phyloP scores from a whole-genome alignment of 92 coral and sea anemone species.

The Umimayanthus chanpuru region DNA sequence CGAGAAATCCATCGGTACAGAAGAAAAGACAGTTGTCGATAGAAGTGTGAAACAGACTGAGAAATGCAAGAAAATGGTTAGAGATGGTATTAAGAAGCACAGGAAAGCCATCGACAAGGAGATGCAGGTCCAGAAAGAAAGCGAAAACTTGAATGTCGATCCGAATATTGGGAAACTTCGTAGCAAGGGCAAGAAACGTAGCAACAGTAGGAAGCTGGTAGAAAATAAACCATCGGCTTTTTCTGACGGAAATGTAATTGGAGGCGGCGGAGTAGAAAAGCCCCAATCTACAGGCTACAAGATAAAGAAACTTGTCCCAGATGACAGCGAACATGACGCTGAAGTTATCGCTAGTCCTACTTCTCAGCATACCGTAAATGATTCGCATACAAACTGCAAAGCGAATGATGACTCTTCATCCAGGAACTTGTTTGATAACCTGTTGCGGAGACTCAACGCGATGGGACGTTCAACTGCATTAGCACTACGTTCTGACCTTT shows the following conservation, averaged over 20 bases:
- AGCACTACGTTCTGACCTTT: not conserved
- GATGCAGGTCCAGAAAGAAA: not conserved
- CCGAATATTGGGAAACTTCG: not conserved
- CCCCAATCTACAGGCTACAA: not conserved
- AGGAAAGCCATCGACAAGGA: not conserved
- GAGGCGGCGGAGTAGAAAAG: not conserved
- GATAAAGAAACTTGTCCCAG: not conserved
- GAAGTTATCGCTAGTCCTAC: not conserved
- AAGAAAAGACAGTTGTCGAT: not conserved
- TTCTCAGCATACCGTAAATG: not conserved
- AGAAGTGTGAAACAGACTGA: not conserved
- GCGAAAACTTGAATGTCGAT: not conserved
- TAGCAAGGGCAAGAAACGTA: not conserved
- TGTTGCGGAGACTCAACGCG: conserved; percentile 19
- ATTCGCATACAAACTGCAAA: not conserved
- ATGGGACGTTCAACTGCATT: conserved; percentile 9
- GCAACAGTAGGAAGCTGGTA: not conserved
- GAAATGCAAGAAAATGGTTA: not conserved
- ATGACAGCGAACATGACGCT: not conserved
- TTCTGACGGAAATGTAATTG: not conserved
- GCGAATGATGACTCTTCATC: not conserved
- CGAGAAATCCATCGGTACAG: not conserved
- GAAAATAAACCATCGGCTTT: not conserved
- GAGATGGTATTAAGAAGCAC: not conserved
- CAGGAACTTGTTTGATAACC: conserved; percentile 29